Conservation (phyloP, 1,140 invertebrate species). For the Diploscapter pachys region DNA sequence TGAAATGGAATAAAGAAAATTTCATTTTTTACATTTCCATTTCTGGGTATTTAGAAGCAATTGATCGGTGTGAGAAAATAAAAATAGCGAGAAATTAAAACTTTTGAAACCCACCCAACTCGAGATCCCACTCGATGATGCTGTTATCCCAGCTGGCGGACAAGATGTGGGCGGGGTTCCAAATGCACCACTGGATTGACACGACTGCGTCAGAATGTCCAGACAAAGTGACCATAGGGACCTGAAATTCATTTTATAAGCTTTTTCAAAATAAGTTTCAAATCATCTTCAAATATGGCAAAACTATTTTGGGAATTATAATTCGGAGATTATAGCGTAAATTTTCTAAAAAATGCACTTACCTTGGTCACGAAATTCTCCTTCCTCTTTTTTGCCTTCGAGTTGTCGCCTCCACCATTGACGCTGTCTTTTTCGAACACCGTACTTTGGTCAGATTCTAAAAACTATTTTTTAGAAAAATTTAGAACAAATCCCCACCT, state of each 20-base stretch:
- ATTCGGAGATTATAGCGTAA: no score
- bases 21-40: no score
- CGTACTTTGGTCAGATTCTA: conserved; percentile 25
- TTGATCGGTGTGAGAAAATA: no score
- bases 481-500: conserved; percentile 29
- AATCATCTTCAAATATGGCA: no score
- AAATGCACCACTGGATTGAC: conserved; percentile 76
- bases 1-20: no score
- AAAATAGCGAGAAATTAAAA: no score
- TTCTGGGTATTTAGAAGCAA: no score
- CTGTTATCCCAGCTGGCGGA: conserved; percentile 92
- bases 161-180: conserved; percentile 66
- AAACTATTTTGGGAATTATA: no score
- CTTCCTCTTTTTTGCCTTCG: conserved; percentile 41
- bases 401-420: background rate
- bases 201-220: conserved; percentile 88
- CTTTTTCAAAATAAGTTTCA: no score
- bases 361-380: conserved; percentile 42
- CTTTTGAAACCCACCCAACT: conserved; percentile 59
- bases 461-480: conserved; percentile 36
- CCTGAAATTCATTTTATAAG: conserved; percentile 62
- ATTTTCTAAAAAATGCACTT: conserved; percentile 10
- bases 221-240: conserved; percentile 79
- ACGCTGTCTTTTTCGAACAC: conserved; percentile 20
- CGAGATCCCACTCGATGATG: conserved; percentile 86